These are phyloP conservation scores for Iphiclides podalirius DNA, from an alignment of 2,888 invertebrate species.

Conservation along the genomic window DNA sequence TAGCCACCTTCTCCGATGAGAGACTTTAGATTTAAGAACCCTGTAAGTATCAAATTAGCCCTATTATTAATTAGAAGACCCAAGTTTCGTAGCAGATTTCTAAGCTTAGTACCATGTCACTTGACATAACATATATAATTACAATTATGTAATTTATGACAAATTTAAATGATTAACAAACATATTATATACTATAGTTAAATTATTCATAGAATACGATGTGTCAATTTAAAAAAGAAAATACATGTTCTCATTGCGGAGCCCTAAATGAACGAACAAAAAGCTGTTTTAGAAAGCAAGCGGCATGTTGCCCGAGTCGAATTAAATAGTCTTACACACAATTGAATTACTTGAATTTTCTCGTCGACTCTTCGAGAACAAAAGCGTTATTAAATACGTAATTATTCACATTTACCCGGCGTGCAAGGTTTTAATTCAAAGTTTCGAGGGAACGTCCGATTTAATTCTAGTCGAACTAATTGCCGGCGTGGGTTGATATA, in stretches of 20 bases:
- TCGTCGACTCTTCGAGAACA: constrained; percentile 71
- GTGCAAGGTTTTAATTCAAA: constrained; percentile 69
- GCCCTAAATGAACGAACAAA: constrained; percentile 36
- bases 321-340: constrained; percentile 77
- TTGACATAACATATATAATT: too few species aligned
- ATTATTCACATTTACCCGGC: constrained; percentile 78
- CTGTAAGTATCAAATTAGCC: too few species aligned
- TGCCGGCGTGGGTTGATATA: constrained; percentile 73
- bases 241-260: not conserved
- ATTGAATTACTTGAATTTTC: constrained; percentile 80
- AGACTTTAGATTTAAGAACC: too few species aligned
- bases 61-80: too few species aligned
- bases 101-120: too few species aligned
- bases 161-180: too few species aligned
- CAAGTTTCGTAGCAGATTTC: too few species aligned
- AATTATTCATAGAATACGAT: too few species aligned
- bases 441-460: constrained; percentile 64
- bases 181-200: too few species aligned
- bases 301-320: constrained; percentile 57
- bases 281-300: constrained; percentile 63
- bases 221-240: too few species aligned
- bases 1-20: too few species aligned
- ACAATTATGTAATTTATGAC: too few species aligned
- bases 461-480: constrained; percentile 79
- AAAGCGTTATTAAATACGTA: constrained; percentile 80